Evolutionary conservation across 2,113 vertebrate species (phyloP).

Genomic region (Neogale vison): DNA sequence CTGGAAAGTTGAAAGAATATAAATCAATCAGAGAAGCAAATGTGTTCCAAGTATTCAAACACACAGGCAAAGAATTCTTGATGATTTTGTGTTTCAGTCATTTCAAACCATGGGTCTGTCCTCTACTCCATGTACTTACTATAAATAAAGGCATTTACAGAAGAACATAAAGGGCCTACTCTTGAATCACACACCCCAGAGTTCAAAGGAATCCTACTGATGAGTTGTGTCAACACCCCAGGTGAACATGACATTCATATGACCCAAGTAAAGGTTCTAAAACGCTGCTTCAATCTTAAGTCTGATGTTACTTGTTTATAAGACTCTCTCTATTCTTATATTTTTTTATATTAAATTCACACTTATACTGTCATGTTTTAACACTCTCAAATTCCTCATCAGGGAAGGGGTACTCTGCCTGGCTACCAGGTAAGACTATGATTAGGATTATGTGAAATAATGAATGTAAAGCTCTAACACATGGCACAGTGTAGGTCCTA

Average conservation of each 20-base stretch:
- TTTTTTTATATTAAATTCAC: background rate
- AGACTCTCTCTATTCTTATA: background rate
- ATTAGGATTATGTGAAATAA: background rate
- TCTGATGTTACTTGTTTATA: background rate
- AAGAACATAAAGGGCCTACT: background rate
- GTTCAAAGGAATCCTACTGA: background rate
- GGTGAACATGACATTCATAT: background rate
- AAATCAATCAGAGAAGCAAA: background rate
- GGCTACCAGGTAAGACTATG: background rate
- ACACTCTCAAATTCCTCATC: background rate
- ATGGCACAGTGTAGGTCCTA: background rate
- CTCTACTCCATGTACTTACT: background rate
- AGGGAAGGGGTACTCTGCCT: background rate
- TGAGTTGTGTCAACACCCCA: fast-evolving
- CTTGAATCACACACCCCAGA: background rate
- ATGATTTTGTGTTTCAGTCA: background rate
- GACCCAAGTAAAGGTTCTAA: background rate
- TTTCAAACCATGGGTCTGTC: background rate
- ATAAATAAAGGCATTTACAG: background rate
- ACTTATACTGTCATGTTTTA: background rate
- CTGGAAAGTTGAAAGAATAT: background rate
- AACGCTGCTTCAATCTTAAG: constrained; percentile 5
- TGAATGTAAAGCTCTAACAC: background rate
- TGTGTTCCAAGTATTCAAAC: background rate
- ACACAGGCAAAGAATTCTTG: background rate